Evolutionary conservation across 2,113 vertebrate species (phyloP).

Genomic region (Hippopotamus amphibius): DNA sequence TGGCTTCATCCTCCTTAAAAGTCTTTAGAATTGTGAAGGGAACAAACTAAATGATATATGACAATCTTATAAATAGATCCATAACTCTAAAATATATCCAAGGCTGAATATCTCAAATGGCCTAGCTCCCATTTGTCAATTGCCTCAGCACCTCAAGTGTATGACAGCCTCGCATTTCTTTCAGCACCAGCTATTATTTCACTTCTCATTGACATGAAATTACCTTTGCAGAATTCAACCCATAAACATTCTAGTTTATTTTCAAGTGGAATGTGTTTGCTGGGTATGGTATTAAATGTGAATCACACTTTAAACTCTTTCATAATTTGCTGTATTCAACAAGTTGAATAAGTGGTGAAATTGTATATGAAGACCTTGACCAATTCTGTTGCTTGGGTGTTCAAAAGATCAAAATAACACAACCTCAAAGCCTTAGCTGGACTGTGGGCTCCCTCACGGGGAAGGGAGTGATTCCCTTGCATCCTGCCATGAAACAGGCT

Average conservation of each 20-base stretch:
- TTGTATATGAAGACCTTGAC: not conserved
- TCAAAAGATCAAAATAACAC: not conserved
- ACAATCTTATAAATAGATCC: slow-evolving; percentile 47
- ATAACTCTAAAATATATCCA: slow-evolving; percentile 50
- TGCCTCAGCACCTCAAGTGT: not conserved
- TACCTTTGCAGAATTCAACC: slow-evolving; percentile 54
- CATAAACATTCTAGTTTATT: slow-evolving; percentile 35
- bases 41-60: slow-evolving; percentile 32
- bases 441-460: not conserved
- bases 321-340: slow-evolving; percentile 3
- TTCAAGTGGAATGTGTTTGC: slow-evolving; percentile 19
- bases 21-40: slow-evolving; percentile 21
- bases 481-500: not conserved
- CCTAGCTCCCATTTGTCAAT: slow-evolving; percentile 16
- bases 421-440: not conserved
- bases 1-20: not conserved
- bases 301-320: slow-evolving; percentile 14
- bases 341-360: slow-evolving; percentile 16
- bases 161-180: slow-evolving; percentile 10
- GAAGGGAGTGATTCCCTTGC: not conserved
- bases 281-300: not conserved
- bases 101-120: slow-evolving; percentile 41
- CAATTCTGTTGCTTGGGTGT: not conserved
- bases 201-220: slow-evolving; percentile 59
- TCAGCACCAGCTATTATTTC: slow-evolving; percentile 45